Percentiles rank a stretch among this genome's conserved stretches.
phyloP scores from a whole-genome alignment of 2,113 vertebrate genomes.

The Upupa epops region DNA sequence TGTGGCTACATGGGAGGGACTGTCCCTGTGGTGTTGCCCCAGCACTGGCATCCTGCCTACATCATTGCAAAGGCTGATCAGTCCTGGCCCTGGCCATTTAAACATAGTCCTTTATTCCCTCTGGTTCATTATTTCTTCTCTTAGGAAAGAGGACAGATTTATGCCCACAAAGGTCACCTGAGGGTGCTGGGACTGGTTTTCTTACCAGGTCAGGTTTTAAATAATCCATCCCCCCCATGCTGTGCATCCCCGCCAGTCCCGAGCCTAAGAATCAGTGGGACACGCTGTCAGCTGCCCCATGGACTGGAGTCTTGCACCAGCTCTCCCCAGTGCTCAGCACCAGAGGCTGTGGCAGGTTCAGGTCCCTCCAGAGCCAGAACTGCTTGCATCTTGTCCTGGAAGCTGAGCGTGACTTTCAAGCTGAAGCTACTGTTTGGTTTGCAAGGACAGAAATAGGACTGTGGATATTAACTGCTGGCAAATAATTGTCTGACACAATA shows the following conservation, averaged over 20 bases:
- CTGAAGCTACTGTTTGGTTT: conserved; percentile 12
- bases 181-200: neutral
- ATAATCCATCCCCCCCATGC: neutral
- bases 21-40: neutral
- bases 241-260: neutral
- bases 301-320: accelerated
- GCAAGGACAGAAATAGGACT: conserved; percentile 20
- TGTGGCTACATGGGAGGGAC: neutral
- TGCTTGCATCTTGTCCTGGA: neutral
- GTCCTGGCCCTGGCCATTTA: neutral
- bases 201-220: neutral
- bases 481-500: conserved; percentile 52
- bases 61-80: neutral
- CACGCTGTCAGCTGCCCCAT: neutral
- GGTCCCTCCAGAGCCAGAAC: neutral
- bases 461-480: conserved; percentile 45
- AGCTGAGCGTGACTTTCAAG: neutral
- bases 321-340: accelerated
- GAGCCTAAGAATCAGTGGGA: neutral
- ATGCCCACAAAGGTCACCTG: accelerated
- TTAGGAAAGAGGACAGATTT: neutral
- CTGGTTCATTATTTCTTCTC: neutral
- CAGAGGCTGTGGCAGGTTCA: neutral
- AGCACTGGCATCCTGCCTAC: neutral
- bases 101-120: neutral